Percentiles rank a stretch among this genome's conserved stretches.
Evolutionary conservation across 92 coral and sea anemone genomes (phyloP).

Genomic region (Epizoanthus ramosus): DNA sequence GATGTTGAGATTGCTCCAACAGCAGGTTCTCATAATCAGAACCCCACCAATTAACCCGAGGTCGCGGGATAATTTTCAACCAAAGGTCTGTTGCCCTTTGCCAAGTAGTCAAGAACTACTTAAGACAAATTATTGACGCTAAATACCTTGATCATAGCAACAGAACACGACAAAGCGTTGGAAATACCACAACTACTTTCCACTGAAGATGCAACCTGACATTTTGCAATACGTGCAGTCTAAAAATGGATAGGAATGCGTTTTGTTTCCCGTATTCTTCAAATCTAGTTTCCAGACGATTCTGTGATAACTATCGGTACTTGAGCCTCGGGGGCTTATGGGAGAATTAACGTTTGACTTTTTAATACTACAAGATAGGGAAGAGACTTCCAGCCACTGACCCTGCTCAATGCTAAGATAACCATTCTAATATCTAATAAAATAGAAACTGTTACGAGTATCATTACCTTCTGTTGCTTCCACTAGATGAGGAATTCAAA

Average conservation of each 20-base stretch:
- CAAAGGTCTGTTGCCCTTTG: slow-evolving; percentile 29
- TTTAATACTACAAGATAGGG: neutral
- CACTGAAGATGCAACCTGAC: neutral
- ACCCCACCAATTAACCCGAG: slow-evolving; percentile 34
- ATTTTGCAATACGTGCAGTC: neutral
- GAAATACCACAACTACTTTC: neutral
- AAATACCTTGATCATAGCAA: neutral
- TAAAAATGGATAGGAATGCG: neutral
- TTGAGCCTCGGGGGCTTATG: slow-evolving; percentile 1
- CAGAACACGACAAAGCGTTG: neutral
- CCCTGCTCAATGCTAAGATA: no score
- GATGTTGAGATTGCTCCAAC: slow-evolving; percentile 16
- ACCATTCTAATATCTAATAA: no score
- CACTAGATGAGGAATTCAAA: neutral
- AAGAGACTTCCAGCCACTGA: no score
- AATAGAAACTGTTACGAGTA: no score
- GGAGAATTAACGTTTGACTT: neutral
- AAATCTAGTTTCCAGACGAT: slow-evolving; percentile 28
- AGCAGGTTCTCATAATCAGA: slow-evolving; percentile 22
- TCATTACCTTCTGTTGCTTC: no score
- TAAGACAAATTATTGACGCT: neutral
- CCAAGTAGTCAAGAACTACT: slow-evolving; percentile 31
- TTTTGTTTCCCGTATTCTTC: slow-evolving; percentile 4
- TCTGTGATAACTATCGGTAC: slow-evolving; percentile 16
- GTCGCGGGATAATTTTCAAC: slow-evolving; percentile 36